Base-by-base conservation (phyloP, 2,797 vertebrate genomes). In the Neoniphon sammara region DNA sequence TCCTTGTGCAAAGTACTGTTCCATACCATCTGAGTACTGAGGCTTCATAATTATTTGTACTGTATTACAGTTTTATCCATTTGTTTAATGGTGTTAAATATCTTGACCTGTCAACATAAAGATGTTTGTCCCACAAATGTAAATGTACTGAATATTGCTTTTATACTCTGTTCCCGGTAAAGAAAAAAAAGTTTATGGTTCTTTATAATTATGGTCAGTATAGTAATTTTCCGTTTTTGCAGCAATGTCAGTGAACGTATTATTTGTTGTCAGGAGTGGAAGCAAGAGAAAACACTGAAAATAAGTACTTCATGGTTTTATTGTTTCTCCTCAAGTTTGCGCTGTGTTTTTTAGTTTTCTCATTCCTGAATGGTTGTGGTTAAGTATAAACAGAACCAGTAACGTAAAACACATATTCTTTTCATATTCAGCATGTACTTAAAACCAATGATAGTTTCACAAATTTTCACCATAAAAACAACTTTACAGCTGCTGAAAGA, bases 121-220 rank as follows among this genome's bases (percentile, higher is more conserved):
- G 17, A 68, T 42, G 15, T 36, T 72, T 73, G 63, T 76, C 68
- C 58, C 53, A 75, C 74, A 23, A 66, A 78, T 78, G 39, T 67
- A 46, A 70, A 75, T 63, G 34, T 57, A 53, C 17, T 68, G 17
- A 69, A 66, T 17, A 39, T 27, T 66, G 23, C 31, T 68, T 47
- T 36, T 44, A 34, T 11, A 62, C 61, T 39, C 57, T 55, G 7
- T 53, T 65, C 4, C 21, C 60, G 18, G 6, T 66, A 56, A 46
- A 54, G 23, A 66, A 18, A 54, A 36, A 66, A 18, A 23, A 18
- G 12, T 23, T 27, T 46, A 52, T 75, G 50, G 27, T 42, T 34
- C 27, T 36, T 34, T 18, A 36, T 49, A 23, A 12, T 20, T 67
- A 31, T 61, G 23, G 42, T 56, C 9, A 1, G 12, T 17, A 60